Conservation (phyloP, 2,888 invertebrate genomes). For the Drosophila cognata region DNA sequence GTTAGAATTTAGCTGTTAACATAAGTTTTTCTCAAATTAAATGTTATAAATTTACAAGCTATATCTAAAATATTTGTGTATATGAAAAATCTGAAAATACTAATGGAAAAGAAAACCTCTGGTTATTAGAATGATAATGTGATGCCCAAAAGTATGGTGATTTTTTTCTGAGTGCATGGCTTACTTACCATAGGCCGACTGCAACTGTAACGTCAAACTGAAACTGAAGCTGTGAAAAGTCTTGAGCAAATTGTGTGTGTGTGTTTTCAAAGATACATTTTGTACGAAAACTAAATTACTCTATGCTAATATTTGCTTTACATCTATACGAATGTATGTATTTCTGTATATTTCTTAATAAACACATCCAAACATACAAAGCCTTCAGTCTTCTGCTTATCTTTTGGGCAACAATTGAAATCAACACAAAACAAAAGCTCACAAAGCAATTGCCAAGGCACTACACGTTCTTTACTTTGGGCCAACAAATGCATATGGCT, state of each 20-base stretch:
- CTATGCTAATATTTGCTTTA: slow-evolving; percentile 71
- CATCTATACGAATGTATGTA: slow-evolving; percentile 22
- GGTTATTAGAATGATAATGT: not conserved
- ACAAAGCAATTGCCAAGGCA: slow-evolving; percentile 59
- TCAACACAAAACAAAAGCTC: slow-evolving; percentile 63
- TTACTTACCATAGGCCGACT: slow-evolving; percentile 47
- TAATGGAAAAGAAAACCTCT: too few relatives aligned
- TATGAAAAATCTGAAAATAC: not conserved
- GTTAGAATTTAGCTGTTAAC: not conserved
- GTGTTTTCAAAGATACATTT: slow-evolving; percentile 53
- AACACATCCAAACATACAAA: not conserved
- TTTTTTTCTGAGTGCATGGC: slow-evolving; percentile 14
- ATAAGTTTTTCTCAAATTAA: not conserved
- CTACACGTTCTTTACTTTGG: slow-evolving; percentile 41
- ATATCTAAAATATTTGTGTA: not conserved
- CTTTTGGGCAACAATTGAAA: slow-evolving; percentile 64
- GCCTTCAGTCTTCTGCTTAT: slow-evolving; percentile 11
- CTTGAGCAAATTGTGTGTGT: slow-evolving; percentile 62
- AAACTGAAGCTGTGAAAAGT: slow-evolving; percentile 61
- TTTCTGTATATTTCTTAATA: slow-evolving; percentile 3
- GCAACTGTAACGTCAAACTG: slow-evolving; percentile 29
- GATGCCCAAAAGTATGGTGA: not conserved
- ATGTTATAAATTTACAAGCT: not conserved
- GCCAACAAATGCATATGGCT: slow-evolving; percentile 32
- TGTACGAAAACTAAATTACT: slow-evolving; percentile 75